Conservation (phyloP, 2,888 invertebrate genomes). For the Aphrophora alni region DNA sequence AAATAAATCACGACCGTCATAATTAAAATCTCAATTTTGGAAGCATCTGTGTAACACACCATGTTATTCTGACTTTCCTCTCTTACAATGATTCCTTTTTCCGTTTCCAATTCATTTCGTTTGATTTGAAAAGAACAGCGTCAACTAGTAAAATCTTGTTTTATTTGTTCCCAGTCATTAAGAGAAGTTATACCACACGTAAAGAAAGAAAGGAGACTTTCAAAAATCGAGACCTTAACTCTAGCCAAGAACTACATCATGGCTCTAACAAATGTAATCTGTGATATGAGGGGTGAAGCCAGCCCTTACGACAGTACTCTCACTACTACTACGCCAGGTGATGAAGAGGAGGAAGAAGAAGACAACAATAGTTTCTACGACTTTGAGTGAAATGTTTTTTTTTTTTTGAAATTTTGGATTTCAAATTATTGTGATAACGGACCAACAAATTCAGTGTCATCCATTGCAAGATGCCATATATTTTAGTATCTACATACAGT, state of each 20-base stretch:
- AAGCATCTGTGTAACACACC: too few species aligned
- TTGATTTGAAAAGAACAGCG: too few species aligned
- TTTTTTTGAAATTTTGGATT: not conserved
- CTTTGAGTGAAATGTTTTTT: conserved; percentile 34
- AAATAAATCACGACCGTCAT: too few species aligned
- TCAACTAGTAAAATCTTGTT: too few species aligned
- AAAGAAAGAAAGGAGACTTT: conserved; percentile 76
- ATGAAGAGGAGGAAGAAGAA: not conserved
- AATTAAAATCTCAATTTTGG: too few species aligned
- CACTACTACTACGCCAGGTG: not conserved
- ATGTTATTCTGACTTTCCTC: too few species aligned
- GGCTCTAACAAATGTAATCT: conserved; percentile 80
- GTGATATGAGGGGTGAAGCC: conserved; percentile 74
- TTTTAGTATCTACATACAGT: not conserved
- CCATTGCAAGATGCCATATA: not conserved
- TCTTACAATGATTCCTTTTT: too few species aligned
- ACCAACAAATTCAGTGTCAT: not conserved
- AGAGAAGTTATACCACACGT: conserved; percentile 81
- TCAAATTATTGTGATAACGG: not conserved
- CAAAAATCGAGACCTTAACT: conserved; percentile 81
- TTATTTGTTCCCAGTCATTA: conserved; percentile 63
- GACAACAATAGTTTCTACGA: conserved; percentile 41
- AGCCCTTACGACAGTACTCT: conserved; percentile 43
- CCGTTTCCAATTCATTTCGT: too few species aligned
- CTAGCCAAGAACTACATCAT: conserved; percentile 84